Conservation (phyloP, 2,797 vertebrate species). For the Calcarius lapponicus region DNA sequence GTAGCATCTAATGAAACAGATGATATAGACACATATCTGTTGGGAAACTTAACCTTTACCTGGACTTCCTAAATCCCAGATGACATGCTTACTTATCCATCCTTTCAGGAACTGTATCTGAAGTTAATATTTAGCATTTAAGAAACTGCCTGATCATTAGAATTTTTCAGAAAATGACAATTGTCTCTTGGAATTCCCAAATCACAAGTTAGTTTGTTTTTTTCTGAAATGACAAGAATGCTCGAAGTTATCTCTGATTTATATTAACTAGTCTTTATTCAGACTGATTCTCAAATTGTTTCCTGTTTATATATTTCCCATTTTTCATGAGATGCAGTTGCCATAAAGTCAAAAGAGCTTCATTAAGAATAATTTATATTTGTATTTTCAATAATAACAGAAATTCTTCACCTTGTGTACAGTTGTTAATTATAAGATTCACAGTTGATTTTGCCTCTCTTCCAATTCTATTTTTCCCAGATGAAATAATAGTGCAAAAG, state of each 20-base stretch:
- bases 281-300: background rate
- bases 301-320: background rate
- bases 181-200: background rate
- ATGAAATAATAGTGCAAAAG: constrained; percentile 82
- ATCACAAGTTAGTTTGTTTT: background rate
- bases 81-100: background rate
- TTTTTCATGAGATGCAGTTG: background rate
- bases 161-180: background rate
- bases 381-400: background rate
- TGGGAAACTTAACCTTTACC: background rate
- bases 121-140: background rate
- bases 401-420: background rate
- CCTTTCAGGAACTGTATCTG: background rate
- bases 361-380: background rate
- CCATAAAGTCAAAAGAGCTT: background rate
- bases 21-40: background rate
- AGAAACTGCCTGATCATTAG: background rate
- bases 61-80: background rate
- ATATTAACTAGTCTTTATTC: background rate
- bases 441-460: background rate
- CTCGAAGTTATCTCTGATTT: background rate
- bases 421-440: background rate
- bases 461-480: constrained; percentile 66
- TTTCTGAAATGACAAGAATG: background rate
- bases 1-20: background rate